Base-by-base conservation (phyloP, 2,888 invertebrate genomes). In the Strigamia transsilvanica region DNA sequence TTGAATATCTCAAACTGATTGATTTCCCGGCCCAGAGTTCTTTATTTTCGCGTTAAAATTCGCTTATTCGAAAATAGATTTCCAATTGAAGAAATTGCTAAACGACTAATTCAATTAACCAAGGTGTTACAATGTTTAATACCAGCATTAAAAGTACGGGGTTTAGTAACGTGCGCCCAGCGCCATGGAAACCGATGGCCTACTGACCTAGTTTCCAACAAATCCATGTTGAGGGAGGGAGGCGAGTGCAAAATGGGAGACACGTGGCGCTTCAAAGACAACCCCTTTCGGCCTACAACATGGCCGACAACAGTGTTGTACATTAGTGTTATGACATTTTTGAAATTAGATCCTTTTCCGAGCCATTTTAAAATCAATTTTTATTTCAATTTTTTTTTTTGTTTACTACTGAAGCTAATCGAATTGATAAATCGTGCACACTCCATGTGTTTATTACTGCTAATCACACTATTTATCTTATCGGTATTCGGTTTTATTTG, bases 141-240 rank as follows among this genome's bases (percentile, higher is more conserved):
- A 61, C 61, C 10, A n/a, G 61, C 61, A 61, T 61, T 61, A 15
- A 61, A 61, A 61, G 10, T 61, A 61, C 61, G 10, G 61, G 18
- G 61, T 61, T 7, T 61, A 61, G 61, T 61, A 61, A 61, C 61
- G n/a, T 21, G 61, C 23, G 61, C 61, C 21, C 18, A 61, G 61
- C 61, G 23, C 61, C 61, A 61, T 61, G 61, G 61, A 10, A 61
- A 61, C 61, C 61, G 61, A 61, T 61, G 61, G 61, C 61, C 61
- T 61, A 61, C 61, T 61, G 61, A 61, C 61, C 61, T 61, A 61
- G 21, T 61, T 61, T 61, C 61, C 61, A 61, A 7, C 61, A 61
- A 46, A 46, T 46, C 61, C 21, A 61, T 18, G 61, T n/a, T 18
- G 21, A 23, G 61, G 61, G 18, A 61, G 23, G 61, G 61, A 23